phyloP scores from a whole-genome alignment of 92 coral and sea anemone genomes.

The Siderastrea radians region DNA sequence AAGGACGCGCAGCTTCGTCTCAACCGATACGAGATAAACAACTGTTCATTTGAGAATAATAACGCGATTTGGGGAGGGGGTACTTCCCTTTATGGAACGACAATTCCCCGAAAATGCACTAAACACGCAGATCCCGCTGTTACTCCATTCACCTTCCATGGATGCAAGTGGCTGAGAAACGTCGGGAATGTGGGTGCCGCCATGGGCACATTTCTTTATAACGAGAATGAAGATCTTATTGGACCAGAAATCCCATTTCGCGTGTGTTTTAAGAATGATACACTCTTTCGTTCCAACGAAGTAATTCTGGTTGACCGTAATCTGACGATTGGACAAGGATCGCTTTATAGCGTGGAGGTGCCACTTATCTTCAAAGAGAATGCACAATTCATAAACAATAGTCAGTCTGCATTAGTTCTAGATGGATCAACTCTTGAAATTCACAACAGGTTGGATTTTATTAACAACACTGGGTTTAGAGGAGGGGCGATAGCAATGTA shows the following conservation, averaged over 20 bases:
- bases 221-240: slow-evolving; percentile 82
- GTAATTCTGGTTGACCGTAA: slow-evolving; percentile 43
- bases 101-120: slow-evolving; percentile 13
- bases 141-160: not conserved
- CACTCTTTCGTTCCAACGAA: slow-evolving; percentile 50
- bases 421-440: slow-evolving; percentile 76
- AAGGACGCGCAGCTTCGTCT: slow-evolving; percentile 15
- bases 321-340: slow-evolving; percentile 82
- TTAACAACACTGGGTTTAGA: slow-evolving; percentile 74
- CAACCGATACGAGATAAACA: slow-evolving; percentile 39
- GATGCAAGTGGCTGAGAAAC: slow-evolving; percentile 47
- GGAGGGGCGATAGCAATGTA: slow-evolving; percentile 97
- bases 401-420: slow-evolving; percentile 82
- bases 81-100: slow-evolving; percentile 65
- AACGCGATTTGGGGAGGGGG: slow-evolving; percentile 80
- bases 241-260: slow-evolving; percentile 82
- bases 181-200: slow-evolving; percentile 92
- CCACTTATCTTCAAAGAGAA: slow-evolving; percentile 73
- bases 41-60: slow-evolving; percentile 59
- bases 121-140: not conserved
- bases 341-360: slow-evolving; percentile 83
- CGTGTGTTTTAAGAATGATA: slow-evolving; percentile 65
- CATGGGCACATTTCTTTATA: slow-evolving; percentile 78
- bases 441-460: slow-evolving; percentile 63
- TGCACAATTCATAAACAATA: slow-evolving; percentile 58